Evolutionary conservation across 2,797 vertebrate species (phyloP).

Genomic region (Choloepus didactylus): DNA sequence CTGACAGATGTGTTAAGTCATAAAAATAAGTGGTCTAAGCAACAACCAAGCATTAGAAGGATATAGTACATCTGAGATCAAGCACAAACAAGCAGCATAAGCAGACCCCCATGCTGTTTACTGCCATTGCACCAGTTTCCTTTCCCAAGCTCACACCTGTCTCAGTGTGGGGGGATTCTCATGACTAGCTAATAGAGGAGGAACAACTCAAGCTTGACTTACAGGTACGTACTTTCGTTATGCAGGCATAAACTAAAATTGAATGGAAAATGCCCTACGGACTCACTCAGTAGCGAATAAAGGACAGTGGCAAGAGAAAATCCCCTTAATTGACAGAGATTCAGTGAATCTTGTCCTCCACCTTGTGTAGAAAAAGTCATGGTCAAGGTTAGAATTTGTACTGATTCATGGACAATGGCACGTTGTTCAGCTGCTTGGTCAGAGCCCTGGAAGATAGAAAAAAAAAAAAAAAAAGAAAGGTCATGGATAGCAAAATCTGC

Average conservation of each 20-base stretch:
- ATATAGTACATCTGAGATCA: neutral
- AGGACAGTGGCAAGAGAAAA: neutral
- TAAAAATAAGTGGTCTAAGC: neutral
- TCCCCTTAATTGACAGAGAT: neutral
- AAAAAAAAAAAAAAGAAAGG: neutral
- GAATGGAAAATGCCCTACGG: neutral
- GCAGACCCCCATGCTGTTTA: neutral
- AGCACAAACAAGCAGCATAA: neutral
- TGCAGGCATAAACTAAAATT: neutral
- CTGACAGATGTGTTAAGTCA: neutral
- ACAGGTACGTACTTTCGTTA: neutral
- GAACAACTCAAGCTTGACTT: neutral
- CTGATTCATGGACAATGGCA: neutral
- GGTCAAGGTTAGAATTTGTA: neutral
- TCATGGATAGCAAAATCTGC: neutral
- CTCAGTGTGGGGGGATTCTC: neutral
- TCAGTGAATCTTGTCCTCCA: neutral
- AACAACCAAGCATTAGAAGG: neutral
- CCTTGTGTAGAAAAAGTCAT: neutral
- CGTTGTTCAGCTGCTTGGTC: neutral
- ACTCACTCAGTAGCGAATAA: neutral
- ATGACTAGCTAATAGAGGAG: neutral
- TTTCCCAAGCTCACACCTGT: neutral
- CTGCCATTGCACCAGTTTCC: neutral
- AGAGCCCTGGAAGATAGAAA: too few relatives aligned